Evolutionary conservation across 2,113 vertebrate species (phyloP).

Genomic region (Anoplopoma fimbria): DNA sequence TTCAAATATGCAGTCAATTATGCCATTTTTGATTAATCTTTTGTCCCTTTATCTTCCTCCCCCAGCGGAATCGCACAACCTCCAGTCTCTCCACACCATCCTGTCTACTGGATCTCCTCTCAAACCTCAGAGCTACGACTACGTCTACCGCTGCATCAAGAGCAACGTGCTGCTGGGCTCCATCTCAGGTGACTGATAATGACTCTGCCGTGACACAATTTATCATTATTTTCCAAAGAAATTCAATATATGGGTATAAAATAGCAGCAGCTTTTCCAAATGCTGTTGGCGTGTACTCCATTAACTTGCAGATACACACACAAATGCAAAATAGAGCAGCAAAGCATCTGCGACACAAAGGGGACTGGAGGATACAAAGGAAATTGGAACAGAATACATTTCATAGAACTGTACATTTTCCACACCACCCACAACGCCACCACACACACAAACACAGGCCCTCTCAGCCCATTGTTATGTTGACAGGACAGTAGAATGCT

Average conservation of each 20-base stretch:
- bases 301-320: neutral
- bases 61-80: constrained; percentile 91
- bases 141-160: constrained; percentile 93
- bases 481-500: constrained; percentile 71
- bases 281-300: neutral
- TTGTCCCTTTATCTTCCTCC: neutral
- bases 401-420: constrained; percentile 54
- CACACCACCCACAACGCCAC: constrained; percentile 36
- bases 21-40: neutral
- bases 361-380: constrained; percentile 26
- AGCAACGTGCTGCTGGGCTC: constrained; percentile 92
- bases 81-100: constrained; percentile 94
- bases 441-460: constrained; percentile 23
- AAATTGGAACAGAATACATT: constrained; percentile 38
- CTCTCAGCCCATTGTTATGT: constrained; percentile 63
- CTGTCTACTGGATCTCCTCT: constrained; percentile 95
- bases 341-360: constrained; percentile 49
- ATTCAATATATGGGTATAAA: neutral
- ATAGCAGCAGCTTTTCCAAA: neutral
- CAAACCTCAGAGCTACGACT: constrained; percentile 94
- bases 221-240: neutral
- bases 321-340: neutral
- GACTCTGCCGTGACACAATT: neutral
- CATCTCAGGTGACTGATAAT: constrained; percentile 89
- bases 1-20: neutral